Percentiles rank a stretch among this genome's conserved stretches.
phyloP scores from a whole-genome alignment of 2,113 vertebrate genomes.

The Hassar affinis region DNA sequence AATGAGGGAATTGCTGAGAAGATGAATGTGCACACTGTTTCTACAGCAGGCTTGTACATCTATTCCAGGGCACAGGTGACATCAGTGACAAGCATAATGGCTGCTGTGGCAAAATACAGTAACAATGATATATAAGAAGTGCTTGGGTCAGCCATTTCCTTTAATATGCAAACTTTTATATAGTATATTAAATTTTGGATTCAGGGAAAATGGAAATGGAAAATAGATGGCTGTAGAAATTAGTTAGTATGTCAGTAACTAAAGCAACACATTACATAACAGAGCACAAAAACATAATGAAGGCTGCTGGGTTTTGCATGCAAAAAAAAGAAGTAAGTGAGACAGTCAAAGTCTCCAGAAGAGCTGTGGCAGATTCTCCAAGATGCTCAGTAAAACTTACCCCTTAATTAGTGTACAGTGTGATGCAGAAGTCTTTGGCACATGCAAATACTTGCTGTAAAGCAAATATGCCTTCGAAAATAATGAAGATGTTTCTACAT shows the following conservation, averaged over 20 bases:
- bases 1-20: conserved; percentile 21
- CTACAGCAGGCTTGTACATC: background rate
- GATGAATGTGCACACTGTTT: background rate
- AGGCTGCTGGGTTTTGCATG: too few species aligned
- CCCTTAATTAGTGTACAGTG: too few species aligned
- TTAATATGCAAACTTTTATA: background rate
- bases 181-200: background rate
- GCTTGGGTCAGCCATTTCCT: background rate
- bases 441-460: too few species aligned
- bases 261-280: too few species aligned
- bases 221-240: background rate
- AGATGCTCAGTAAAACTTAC: too few species aligned
- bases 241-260: background rate
- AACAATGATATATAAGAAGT: background rate
- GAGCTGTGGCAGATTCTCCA: too few species aligned
- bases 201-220: background rate
- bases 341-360: too few species aligned
- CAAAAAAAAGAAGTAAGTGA: too few species aligned
- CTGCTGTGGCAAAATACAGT: background rate
- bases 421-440: too few species aligned
- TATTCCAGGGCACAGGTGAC: conserved; percentile 1
- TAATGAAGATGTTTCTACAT: too few species aligned
- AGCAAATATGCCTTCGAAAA: too few species aligned
- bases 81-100: background rate
- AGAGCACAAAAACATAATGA: too few species aligned